phyloP scores from a whole-genome alignment of 2,797 vertebrate genomes.

The Pelodytes ibericus region DNA sequence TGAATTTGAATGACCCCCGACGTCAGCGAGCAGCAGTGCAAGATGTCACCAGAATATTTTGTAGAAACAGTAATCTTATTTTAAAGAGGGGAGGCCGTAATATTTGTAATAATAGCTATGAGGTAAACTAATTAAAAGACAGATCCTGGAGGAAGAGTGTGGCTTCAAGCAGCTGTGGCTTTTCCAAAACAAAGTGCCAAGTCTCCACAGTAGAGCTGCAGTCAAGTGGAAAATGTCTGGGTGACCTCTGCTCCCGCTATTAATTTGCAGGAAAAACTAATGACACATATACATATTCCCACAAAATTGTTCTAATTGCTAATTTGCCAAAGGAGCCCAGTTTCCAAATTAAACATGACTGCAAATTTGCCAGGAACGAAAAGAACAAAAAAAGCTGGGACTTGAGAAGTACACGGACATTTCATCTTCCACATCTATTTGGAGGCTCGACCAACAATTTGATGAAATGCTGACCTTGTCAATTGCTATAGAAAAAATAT shows the following conservation, averaged over 20 bases:
- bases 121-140: conserved; percentile 97
- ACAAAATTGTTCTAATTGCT: conserved; percentile 99
- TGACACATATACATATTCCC: conserved; percentile 98
- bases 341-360: conserved; percentile 95
- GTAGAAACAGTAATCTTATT: conserved; percentile 77
- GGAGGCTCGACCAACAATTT: conserved; percentile 79
- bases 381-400: conserved; percentile 70
- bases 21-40: conserved; percentile 77
- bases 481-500: conserved; percentile 70
- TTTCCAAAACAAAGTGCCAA: conserved; percentile 82
- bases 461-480: conserved; percentile 80
- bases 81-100: conserved; percentile 77
- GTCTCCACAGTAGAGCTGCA: conserved; percentile 83
- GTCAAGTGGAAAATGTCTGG: conserved; percentile 92
- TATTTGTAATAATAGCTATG: conserved; percentile 92
- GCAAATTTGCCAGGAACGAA: conserved; percentile 73
- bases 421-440: conserved; percentile 68
- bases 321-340: conserved; percentile 92
- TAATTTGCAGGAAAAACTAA: conserved; percentile 98
- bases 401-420: conserved; percentile 60
- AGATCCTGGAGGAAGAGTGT: conserved; percentile 84
- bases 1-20: conserved; percentile 86
- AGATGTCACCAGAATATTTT: conserved; percentile 79
- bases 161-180: conserved; percentile 82
- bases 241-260: conserved; percentile 90